Base-by-base conservation (phyloP, 2,113 vertebrate genomes). In the Pollimyrus isidori region DNA sequence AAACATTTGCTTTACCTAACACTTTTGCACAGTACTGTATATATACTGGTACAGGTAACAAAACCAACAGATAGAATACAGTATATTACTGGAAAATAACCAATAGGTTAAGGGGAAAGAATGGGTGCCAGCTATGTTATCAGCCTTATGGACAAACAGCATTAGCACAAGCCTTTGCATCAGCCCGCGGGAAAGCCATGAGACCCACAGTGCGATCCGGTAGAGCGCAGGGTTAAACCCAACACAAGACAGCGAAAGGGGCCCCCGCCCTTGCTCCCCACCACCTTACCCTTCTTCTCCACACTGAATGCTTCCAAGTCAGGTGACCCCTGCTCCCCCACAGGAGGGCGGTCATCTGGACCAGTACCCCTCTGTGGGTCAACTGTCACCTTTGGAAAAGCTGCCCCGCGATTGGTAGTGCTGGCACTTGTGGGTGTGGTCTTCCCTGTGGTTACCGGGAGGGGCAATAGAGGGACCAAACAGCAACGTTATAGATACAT, bases 221-320 rank as follows among this genome's bases (percentile, higher is more conserved):
- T 88, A 92, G 90, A 95, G 94, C 92, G 92, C 91, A 88, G 90
- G 92, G 90, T 92, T 93, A 87, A 92, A 89, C 56, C 90, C 91
- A 91, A 92, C 46, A 89, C 13, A 73, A 90, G 92, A 94, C 50
- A 91, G n/a, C 15, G 73, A 93, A 89, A 91, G 52, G 13, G 88
- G 86, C 11, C 89, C 62, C 73, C 45, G 76, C 89, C 91, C 88
- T 23, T 86, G 89, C 86, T 92, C 93, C 87, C 94, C 92, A 92
- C 93, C 95, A 94, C 96, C 96, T 97, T 97, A 97, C 96, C 96
- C 96, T 97, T 96, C 93, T 96, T 96, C 95, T 96, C 96, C 95
- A 97, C 96, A 96, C 94, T 96, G 95, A 95, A 95, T 93, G 95
- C 94, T 95, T 96, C 94, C 94, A 94, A 96, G 95, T 95, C 95